Conservation (phyloP, 2,888 invertebrate species). For the Stenichneumon culpator region DNA sequence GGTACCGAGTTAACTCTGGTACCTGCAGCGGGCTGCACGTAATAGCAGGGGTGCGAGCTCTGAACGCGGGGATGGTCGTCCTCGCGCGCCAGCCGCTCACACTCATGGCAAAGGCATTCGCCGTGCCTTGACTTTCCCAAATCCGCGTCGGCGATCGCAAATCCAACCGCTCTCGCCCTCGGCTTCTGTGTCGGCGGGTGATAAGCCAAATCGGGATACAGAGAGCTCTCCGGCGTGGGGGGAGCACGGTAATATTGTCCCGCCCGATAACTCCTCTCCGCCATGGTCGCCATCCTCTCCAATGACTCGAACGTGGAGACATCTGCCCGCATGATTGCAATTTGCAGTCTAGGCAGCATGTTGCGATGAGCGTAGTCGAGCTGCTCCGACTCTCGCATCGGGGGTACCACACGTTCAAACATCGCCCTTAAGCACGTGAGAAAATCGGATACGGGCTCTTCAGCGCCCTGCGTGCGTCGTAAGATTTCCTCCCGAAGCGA, state of each 20-base stretch:
- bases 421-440: conserved; percentile 7
- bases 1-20: too few relatives aligned
- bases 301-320: not conserved
- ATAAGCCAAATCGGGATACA: too few relatives aligned
- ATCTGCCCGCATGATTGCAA: not conserved
- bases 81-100: too few relatives aligned
- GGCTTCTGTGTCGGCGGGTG: too few relatives aligned
- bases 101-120: too few relatives aligned
- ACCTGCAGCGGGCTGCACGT: too few relatives aligned
- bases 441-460: conserved; percentile 16
- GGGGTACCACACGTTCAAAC: not conserved
- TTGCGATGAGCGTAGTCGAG: conserved; percentile 25
- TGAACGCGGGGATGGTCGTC: too few relatives aligned
- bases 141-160: too few relatives aligned
- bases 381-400: not conserved
- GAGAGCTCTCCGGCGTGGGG: not conserved
- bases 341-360: conserved; percentile 34
- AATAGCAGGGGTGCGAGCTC: too few relatives aligned
- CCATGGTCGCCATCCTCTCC: not conserved
- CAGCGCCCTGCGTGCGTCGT: not conserved
- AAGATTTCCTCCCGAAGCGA: conserved; percentile 1
- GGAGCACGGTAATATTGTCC: not conserved
- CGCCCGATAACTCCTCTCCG: not conserved
- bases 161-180: too few relatives aligned
- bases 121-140: too few relatives aligned